Conservation (phyloP, 2,888 invertebrate genomes). For the Zaprionus lineosus region DNA sequence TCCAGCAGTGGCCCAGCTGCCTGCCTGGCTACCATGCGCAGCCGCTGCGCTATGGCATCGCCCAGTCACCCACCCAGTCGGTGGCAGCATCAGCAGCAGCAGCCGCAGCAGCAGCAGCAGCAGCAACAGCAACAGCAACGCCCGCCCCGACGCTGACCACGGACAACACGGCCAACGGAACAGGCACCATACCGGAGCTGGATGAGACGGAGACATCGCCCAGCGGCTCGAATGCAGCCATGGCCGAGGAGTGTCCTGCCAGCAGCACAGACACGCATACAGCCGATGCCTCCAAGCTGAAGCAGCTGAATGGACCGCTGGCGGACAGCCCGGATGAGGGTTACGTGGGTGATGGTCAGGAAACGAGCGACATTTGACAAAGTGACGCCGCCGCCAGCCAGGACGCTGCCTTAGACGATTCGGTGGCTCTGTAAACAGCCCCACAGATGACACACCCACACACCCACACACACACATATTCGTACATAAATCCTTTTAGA, state of each 20-base stretch:
- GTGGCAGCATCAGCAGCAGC: conserved; percentile 17
- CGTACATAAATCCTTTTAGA: conserved; percentile 27
- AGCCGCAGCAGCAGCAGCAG: conserved; percentile 30
- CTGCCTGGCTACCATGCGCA: conserved; percentile 83
- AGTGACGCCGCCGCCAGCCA: conserved; percentile 53
- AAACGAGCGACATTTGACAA: conserved; percentile 88
- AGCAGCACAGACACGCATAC: conserved; percentile 36
- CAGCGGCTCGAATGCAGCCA: conserved; percentile 45
- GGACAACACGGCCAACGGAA: conserved; percentile 85
- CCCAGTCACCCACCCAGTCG: conserved; percentile 41
- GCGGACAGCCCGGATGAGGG: conserved; percentile 94
- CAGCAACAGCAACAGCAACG: conserved; percentile 30
- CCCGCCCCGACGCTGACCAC: conserved; percentile 84
- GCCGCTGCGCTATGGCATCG: conserved; percentile 77
- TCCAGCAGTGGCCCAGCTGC: conserved; percentile 84
- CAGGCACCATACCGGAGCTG: conserved; percentile 82
- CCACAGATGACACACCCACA: conserved; percentile 21
- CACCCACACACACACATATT: conserved; percentile 7
- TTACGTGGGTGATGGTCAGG: conserved; percentile 90
- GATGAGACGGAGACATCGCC: conserved; percentile 81
- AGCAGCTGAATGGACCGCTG: conserved; percentile 83
- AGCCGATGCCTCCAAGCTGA: conserved; percentile 81
- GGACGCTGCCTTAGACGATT: conserved; percentile 80
- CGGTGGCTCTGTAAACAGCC: conserved; percentile 80
- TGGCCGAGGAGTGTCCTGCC: conserved; percentile 25